Percentiles rank a stretch among this genome's conserved stretches.
phyloP scores from a whole-genome alignment of 2,113 vertebrate genomes.

The Cryptotis parvus region DNA sequence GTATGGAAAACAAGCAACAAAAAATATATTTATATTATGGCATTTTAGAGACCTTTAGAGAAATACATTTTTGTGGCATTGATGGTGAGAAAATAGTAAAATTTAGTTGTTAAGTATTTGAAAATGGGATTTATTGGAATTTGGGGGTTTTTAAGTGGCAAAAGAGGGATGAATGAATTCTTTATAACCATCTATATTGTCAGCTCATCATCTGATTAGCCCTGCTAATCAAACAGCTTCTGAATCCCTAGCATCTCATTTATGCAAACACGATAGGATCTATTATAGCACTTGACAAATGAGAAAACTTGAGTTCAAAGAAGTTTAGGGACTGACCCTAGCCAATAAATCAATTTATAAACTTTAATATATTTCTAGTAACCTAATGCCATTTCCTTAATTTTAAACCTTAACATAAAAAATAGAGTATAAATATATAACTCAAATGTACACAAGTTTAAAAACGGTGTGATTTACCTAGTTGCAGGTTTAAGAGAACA shows the following conservation, averaged over 20 bases:
- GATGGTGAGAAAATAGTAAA: background rate
- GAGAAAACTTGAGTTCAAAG: background rate
- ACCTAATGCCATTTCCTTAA: no score
- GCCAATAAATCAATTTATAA: background rate
- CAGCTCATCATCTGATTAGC: background rate
- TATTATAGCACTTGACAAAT: background rate
- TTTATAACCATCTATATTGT: background rate
- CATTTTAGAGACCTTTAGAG: no score
- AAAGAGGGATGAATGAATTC: background rate
- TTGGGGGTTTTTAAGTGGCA: background rate
- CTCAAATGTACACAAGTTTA: background rate
- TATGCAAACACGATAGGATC: background rate
- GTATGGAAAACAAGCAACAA: background rate
- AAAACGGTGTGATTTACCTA: slow-evolving; percentile 8
- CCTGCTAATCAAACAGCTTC: background rate
- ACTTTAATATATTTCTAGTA: background rate
- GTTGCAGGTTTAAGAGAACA: background rate
- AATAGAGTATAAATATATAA: no score
- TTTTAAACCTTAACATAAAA: no score
- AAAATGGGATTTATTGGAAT: background rate
- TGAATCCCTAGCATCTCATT: background rate
- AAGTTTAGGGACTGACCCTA: background rate
- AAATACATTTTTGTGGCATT: slow-evolving; percentile 18
- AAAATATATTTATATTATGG: no score
- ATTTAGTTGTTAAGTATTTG: background rate